Evolutionary conservation across 2,888 invertebrate genomes (phyloP), one percentile per base, ranked within the genome.

Genomic region (Drosophila borealis): DNA sequence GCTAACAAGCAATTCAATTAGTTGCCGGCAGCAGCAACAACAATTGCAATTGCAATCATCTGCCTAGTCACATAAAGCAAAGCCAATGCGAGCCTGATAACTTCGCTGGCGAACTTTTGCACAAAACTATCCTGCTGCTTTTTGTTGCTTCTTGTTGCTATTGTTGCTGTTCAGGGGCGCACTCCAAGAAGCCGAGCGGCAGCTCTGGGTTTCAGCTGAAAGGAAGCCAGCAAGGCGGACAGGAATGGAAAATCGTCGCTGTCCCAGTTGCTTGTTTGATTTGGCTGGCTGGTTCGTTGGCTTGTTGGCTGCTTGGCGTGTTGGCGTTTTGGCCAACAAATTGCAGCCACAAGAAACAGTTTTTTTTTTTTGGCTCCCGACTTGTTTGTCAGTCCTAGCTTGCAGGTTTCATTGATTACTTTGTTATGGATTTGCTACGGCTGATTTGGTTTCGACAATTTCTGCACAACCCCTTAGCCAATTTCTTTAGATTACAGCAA

Each of bases 351-450:
- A 83, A 85, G 80, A 88, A 82, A 81, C 78, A 63, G 74, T 73
- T 68, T 76, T 68, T 69, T 61, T 76, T 64, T 73, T 80, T 70
- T 65, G 70, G 67, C 65, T 80, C 74, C 70, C 79, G 75, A 49
- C 79, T 74, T 66, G 61, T 50, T 67, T 74, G 78, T 63, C n/a
- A 63, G 68, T 73, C 54, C 60, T 60, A 53, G 78, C 62, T 63
- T 57, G 75, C 80, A 66, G 66, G 74, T 71, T 70, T 87, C 75
- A 87, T 85, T 85, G 85, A 85, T 85, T 85, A 87, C 89, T 83
- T 89, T 88, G 88, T 86, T 87, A 86, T 89, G 74, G 89, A 87
- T 89, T 81, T 87, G 61, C 71, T 72, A 59, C 64, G 78, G 64
- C 70, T 74, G 82, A 80, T 80, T 85, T 85, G 74, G 70, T 72